phyloP scores from a whole-genome alignment of 1,140 invertebrate species.

The Drosophila tristis region DNA sequence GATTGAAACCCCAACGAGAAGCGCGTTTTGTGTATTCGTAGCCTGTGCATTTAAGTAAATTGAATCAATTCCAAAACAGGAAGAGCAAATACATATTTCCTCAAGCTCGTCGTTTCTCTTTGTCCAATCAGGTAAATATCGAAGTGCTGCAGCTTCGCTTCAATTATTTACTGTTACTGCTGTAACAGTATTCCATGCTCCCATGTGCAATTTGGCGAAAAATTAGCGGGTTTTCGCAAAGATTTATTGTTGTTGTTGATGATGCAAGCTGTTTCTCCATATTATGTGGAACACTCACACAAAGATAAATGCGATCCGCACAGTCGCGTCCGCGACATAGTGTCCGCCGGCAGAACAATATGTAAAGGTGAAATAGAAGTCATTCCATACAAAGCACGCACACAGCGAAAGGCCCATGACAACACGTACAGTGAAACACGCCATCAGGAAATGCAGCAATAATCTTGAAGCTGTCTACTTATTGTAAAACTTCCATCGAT shows the following conservation, averaged over 20 bases:
- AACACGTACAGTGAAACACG: slow-evolving; percentile 44
- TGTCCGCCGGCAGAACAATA: slow-evolving; percentile 43
- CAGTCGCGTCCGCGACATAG: slow-evolving; percentile 5
- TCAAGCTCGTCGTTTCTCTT: slow-evolving; percentile 32
- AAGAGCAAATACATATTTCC: slow-evolving; percentile 41
- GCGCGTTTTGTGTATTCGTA: slow-evolving; percentile 38
- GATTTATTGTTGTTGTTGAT: slow-evolving; percentile 39
- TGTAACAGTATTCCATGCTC: background rate
- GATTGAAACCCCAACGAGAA: too few relatives aligned
- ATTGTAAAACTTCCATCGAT: slow-evolving; percentile 40
- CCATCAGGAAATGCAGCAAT: slow-evolving; percentile 63
- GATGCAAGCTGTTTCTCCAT: slow-evolving; percentile 66
- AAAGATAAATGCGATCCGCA: slow-evolving; percentile 24
- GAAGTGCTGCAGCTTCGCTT: background rate
- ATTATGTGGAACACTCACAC: slow-evolving; percentile 41
- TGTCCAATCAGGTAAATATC: slow-evolving; percentile 59
- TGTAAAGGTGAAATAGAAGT: slow-evolving; percentile 83
- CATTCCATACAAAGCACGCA: slow-evolving; percentile 57
- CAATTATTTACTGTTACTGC: background rate
- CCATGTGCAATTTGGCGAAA: slow-evolving; percentile 10
- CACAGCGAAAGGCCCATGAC: slow-evolving; percentile 33
- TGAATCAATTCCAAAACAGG: slow-evolving; percentile 70
- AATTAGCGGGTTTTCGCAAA: slow-evolving; percentile 16
- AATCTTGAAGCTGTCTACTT: slow-evolving; percentile 45
- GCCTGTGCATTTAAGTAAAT: slow-evolving; percentile 73